Evolutionary conservation across 2,888 invertebrate genomes (phyloP), one percentile per base, ranked within the genome.

Genomic region (Hirudinaria manillensis): DNA sequence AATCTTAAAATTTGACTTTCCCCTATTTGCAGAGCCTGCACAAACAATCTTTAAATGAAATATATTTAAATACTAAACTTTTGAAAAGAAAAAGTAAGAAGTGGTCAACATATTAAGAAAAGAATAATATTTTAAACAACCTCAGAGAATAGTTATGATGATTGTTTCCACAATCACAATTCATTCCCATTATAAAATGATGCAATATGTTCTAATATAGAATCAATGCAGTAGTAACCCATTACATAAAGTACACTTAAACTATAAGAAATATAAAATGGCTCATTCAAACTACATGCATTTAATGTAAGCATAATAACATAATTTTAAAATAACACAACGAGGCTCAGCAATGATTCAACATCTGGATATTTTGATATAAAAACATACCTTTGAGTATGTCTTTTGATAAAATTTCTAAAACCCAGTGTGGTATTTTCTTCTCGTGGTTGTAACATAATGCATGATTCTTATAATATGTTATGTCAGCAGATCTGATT

Each of bases 381-480:
- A 34, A 71, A 27, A 74, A 24, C 32, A 34, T 70, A 82, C 82
- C 82, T 77, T 79, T 78, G 6, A 81, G 71, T 32, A 78, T 77
- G 0, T 79, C 77, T 21, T 77, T 76, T 16, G 81, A 80, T 7
- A 82, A 72, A 71, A 82, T 80, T 76, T 84, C 83, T 16, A 83
- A 82, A 19, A 84, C 84, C 84, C 84, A 84, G 13, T 80, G 71
- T 24, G 84, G 84, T 19, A 80, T 83, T 76, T 79, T 81, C 73
- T 79, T 81, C 45, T 80, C 80, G 53, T 80, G 81, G 78, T 84
- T 82, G 80, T 84, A 84, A 3, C 79, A 79, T 13, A 84, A 77
- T 1, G 80, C 80, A 78, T 84, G 83, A 73, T 83, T 83, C 77
- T 76, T 78, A 76, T 82, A 82, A 70, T 77, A 77, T 61, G 77